Conservation (phyloP, 1,140 invertebrate genomes). For the Metaphire vulgaris region DNA sequence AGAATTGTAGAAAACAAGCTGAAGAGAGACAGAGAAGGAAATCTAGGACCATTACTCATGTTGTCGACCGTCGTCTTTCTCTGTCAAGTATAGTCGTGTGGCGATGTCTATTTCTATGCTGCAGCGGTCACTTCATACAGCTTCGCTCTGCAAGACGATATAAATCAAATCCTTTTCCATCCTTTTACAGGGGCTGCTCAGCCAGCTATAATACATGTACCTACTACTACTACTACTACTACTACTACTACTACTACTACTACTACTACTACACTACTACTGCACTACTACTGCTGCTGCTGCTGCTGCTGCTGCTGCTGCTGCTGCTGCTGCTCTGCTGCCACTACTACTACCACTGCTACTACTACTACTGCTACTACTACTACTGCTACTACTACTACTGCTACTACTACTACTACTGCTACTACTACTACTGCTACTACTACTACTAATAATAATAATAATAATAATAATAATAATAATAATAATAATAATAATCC, state of each 20-base stretch:
- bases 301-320: neutral
- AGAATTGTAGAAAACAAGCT: too few species aligned
- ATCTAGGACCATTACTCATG: too few species aligned
- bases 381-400: slow-evolving; percentile 15
- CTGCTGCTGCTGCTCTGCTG: neutral
- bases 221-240: neutral
- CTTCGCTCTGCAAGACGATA: too few species aligned
- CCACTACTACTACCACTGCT: neutral
- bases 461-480: slow-evolving; percentile 17
- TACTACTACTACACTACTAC: slow-evolving; percentile 3
- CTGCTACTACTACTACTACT: slow-evolving; percentile 10
- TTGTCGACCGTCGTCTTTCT: neutral
- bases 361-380: neutral
- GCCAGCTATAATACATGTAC: neutral
- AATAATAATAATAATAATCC: slow-evolving; percentile 15
- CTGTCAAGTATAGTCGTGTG: neutral
- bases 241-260: neutral
- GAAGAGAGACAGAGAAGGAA: too few species aligned
- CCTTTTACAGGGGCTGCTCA: too few species aligned
- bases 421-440: neutral
- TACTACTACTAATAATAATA: slow-evolving; percentile 16
- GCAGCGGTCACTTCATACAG: too few species aligned
- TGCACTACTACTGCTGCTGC: neutral
- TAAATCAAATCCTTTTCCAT: too few species aligned
- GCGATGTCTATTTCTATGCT: neutral